Base-by-base conservation (phyloP, 1,140 invertebrate species). In the Drosophila asahinai region DNA sequence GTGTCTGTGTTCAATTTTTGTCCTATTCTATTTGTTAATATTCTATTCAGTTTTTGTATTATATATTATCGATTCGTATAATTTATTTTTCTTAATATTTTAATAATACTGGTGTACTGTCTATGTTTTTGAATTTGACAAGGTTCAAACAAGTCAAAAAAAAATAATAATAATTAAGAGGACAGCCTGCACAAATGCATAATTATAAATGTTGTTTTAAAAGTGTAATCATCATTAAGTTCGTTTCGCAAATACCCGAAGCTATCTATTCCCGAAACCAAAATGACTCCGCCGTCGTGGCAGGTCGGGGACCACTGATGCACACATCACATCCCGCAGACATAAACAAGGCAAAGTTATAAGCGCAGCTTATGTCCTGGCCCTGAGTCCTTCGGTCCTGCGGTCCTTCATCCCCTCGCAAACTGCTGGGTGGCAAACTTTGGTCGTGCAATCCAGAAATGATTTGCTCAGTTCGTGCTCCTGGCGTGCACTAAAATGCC, bases 291-390 rank as follows among this genome's bases (percentile, higher is more conserved):
- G 19, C 12, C 36, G 25, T 52, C 38, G 40, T 68, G 42, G 49
- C 49, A 57, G 65, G 48, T 58, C 70, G 43, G 51, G 70, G 27
- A 58, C 40, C 57, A 30, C 25, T 52, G 62, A 54, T 57, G 70
- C 70, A 82, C 76, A 80, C 82, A 77, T 89, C 75, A 89, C 86
- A 89, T 86, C 78, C 79, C 82, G 62, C 61, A 77, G 66, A 77
- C 86, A 90, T 89, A 89, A 89, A 86, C 81, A 90, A 89, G 66
- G 42, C 63, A 86, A 90, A 86, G 75, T 86, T 89, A 89, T 76
- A 81, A 73, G 63, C 70, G 73, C 73, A 83, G 84, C 84, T 83
- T 87, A 83, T 83, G 83, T 86, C 79, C 75, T 86, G 78, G 57
- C 64, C 63, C 66, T 25, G 15, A 51, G 63, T 68, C 63, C 67